Percentiles rank a stretch among this genome's conserved stretches.
phyloP scores from a whole-genome alignment of 2,888 invertebrate genomes.

The Torymus tubicola region DNA sequence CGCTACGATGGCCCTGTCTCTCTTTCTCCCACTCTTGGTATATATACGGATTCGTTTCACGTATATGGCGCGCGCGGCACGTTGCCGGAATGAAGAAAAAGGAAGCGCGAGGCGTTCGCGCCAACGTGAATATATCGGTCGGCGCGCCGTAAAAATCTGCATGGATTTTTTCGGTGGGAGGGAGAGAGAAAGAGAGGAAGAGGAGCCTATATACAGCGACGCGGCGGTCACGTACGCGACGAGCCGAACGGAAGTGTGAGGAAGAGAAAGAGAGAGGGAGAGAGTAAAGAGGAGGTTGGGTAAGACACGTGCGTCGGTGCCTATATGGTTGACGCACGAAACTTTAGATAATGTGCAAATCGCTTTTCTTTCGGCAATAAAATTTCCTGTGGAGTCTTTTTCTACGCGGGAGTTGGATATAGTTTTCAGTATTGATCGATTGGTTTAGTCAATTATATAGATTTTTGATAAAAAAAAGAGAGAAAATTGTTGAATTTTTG shows the following conservation, averaged over 20 bases:
- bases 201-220: not conserved
- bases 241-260: constrained; percentile 46
- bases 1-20: constrained; percentile 12
- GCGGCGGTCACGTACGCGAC: constrained; percentile 39
- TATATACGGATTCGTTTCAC: constrained; percentile 71
- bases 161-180: constrained; percentile 65
- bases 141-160: constrained; percentile 71
- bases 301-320: constrained; percentile 27
- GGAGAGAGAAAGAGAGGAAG: not conserved
- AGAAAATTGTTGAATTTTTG: no score
- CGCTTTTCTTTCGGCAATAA: no score
- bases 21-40: not conserved
- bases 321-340: constrained; percentile 19
- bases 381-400: no score
- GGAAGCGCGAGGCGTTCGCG: constrained; percentile 54
- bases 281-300: not conserved
- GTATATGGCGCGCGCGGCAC: constrained; percentile 63
- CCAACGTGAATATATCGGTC: constrained; percentile 39
- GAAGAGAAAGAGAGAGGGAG: constrained; percentile 30
- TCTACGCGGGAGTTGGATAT: no score
- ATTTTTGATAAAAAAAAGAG: no score
- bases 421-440: no score
- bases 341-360: not conserved
- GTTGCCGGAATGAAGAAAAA: constrained; percentile 71
- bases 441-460: no score